phyloP scores from a whole-genome alignment of 2,113 vertebrate genomes.

The Phylloscopus trochilus region DNA sequence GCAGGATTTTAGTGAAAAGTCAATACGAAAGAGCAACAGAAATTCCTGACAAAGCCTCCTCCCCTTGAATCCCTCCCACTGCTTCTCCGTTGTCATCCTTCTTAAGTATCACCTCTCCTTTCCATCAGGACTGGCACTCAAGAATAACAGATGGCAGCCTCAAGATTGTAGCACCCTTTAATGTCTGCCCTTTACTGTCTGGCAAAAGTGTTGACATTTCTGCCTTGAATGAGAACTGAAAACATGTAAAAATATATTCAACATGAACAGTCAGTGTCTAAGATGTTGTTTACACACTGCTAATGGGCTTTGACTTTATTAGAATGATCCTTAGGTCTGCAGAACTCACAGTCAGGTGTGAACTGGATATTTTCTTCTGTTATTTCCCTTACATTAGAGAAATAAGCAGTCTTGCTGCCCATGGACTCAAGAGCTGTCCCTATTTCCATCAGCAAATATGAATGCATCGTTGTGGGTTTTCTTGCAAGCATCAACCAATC shows the following conservation, averaged over 20 bases:
- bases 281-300: constrained; percentile 67
- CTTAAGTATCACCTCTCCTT: constrained; percentile 70
- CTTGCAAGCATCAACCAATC: background rate
- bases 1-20: constrained; percentile 38
- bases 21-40: constrained; percentile 46
- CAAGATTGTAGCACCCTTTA: constrained; percentile 78
- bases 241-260: constrained; percentile 74
- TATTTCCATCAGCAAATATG: background rate
- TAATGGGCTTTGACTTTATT: constrained; percentile 67
- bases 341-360: constrained; percentile 55
- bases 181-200: constrained; percentile 76
- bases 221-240: constrained; percentile 77
- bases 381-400: constrained; percentile 4
- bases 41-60: constrained; percentile 44
- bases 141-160: constrained; percentile 76
- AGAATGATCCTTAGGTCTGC: constrained; percentile 54
- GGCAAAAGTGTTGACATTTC: constrained; percentile 80
- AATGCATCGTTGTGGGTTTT: background rate
- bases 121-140: constrained; percentile 72
- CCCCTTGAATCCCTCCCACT: constrained; percentile 34
- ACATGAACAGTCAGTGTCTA: constrained; percentile 70
- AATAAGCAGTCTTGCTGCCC: background rate
- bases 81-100: constrained; percentile 66
- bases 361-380: constrained; percentile 32
- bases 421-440: background rate